These are phyloP conservation scores for Brachylomia viminalis DNA, from an alignment of 2,888 invertebrate species.

Conservation along the genomic window DNA sequence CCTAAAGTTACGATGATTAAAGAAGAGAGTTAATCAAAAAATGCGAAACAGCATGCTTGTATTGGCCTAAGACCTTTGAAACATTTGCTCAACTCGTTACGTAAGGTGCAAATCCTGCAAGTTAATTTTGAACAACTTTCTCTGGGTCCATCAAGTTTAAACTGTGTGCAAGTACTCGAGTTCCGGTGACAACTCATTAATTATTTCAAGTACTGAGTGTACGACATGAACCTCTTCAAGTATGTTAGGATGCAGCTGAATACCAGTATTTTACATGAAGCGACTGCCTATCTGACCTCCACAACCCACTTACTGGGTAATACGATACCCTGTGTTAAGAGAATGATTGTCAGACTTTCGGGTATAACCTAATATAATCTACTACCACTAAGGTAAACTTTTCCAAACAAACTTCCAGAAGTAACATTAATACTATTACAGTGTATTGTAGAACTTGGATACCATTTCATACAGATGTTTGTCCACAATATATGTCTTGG, in stretches of 20 bases:
- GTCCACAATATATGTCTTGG: conserved; percentile 55
- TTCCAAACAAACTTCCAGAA: conserved; percentile 38
- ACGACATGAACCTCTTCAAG: too few species aligned
- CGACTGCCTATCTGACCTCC: background rate
- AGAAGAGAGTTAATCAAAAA: background rate
- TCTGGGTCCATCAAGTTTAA: background rate
- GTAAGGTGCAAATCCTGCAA: background rate
- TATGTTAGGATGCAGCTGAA: background rate
- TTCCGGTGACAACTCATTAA: conserved; percentile 25
- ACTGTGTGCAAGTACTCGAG: background rate
- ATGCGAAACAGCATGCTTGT: background rate
- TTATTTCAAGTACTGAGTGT: conserved; percentile 2
- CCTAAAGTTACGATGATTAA: background rate
- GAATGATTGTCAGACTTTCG: background rate
- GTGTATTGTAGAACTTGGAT: conserved; percentile 51
- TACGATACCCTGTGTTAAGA: background rate
- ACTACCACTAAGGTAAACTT: conserved; percentile 1
- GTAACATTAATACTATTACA: conserved; percentile 63
- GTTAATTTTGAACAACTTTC: background rate
- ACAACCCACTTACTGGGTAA: background rate
- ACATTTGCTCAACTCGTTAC: background rate
- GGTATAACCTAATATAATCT: background rate
- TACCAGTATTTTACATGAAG: background rate
- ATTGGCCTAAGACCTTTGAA: background rate
- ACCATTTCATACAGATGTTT: conserved; percentile 60